These are phyloP conservation scores for Galago senegalensis DNA, from an alignment of 2,797 vertebrate genomes.

Conservation along the genomic window DNA sequence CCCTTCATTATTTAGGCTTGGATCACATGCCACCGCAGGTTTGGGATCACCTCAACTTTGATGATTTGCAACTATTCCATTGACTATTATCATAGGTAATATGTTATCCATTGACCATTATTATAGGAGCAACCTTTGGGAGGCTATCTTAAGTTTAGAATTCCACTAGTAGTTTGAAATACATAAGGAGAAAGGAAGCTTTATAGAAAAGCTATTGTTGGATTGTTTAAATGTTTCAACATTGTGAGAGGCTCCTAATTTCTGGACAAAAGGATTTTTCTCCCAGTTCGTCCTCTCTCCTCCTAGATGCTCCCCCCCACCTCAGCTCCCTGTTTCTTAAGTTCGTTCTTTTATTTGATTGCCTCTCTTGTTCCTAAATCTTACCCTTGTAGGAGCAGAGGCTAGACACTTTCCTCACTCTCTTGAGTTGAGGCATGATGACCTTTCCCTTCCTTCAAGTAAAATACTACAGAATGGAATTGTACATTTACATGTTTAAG, in stretches of 20 bases:
- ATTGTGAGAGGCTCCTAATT: background rate
- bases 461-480: background rate
- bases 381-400: background rate
- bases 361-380: background rate
- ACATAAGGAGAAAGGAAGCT: background rate
- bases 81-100: background rate
- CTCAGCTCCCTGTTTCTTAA: conserved; percentile 28
- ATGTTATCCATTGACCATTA: background rate
- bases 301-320: background rate
- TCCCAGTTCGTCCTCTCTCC: conserved; percentile 3
- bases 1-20: background rate
- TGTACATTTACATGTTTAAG: background rate
- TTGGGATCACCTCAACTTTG: background rate
- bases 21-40: background rate
- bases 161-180: conserved; percentile 34
- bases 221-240: background rate
- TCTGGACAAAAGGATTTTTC: conserved; percentile 12
- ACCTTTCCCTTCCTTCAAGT: conserved; percentile 30
- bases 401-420: background rate
- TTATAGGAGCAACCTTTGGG: background rate
- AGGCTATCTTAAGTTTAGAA: conserved; percentile 28
- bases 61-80: background rate
- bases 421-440: background rate
- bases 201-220: conserved; percentile 34
- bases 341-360: background rate